Percentiles rank a stretch among this genome's conserved stretches.
phyloP scores from a whole-genome alignment of 2,113 vertebrate species.

The Arothron firmamentum region DNA sequence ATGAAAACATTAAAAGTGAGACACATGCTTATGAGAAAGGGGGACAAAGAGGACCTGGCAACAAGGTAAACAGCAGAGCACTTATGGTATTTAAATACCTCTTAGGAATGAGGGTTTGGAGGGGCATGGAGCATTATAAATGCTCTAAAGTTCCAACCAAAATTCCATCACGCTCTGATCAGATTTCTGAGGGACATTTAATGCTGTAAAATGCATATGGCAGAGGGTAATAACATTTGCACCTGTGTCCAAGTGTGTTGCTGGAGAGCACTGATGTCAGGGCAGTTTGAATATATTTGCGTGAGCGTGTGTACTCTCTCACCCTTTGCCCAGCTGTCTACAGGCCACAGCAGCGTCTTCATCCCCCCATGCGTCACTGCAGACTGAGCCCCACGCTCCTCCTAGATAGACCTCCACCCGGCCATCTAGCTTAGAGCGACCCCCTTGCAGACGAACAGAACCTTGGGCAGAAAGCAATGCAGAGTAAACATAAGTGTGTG shows the following conservation, averaged over 20 bases:
- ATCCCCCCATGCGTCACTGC: conserved; percentile 80
- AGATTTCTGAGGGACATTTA: conserved; percentile 6
- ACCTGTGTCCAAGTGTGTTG: conserved; percentile 17
- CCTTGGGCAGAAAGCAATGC: conserved; percentile 57
- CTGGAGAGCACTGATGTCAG: background rate
- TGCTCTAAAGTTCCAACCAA: background rate
- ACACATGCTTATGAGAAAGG: background rate
- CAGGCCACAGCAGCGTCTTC: conserved; percentile 81
- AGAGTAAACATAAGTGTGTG: background rate
- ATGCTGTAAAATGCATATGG: conserved; percentile 6
- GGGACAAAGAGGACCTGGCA: conserved; percentile 12
- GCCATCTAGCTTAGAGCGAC: conserved; percentile 82
- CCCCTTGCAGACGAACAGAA: conserved; percentile 80
- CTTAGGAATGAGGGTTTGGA: conserved; percentile 37
- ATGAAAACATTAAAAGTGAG: conserved; percentile 15
- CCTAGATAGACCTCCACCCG: conserved; percentile 82
- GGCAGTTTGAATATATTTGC: conserved; percentile 17
- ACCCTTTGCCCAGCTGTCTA: conserved; percentile 85
- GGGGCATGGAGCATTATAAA: background rate
- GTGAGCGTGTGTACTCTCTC: conserved; percentile 50
- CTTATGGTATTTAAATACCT: conserved; percentile 54
- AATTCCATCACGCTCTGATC: conserved; percentile 5
- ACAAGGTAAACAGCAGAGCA: conserved; percentile 47
- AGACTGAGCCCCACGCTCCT: conserved; percentile 83
- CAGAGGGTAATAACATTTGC: conserved; percentile 14